Evolutionary conservation across 2,888 invertebrate genomes (phyloP).

Genomic region (Drosophila borborema): DNA sequence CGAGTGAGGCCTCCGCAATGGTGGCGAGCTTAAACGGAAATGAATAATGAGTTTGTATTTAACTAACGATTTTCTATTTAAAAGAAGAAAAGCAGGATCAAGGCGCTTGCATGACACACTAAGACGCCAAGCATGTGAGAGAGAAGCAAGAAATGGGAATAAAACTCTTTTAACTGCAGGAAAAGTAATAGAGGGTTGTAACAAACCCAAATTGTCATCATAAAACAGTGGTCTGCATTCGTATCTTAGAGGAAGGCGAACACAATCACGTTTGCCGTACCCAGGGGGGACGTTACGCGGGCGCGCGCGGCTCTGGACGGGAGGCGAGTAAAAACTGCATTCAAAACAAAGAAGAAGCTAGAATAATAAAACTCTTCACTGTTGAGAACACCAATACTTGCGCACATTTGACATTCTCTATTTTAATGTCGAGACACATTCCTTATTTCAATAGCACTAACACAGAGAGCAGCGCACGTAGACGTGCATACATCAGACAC

Average conservation of each 20-base stretch:
- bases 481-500: constrained; percentile 8
- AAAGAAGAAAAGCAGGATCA: constrained; percentile 16
- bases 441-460: constrained; percentile 54
- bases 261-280: constrained; percentile 44
- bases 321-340: constrained; percentile 45
- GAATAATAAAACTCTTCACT: constrained; percentile 57
- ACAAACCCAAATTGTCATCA: constrained; percentile 63
- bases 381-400: constrained; percentile 52
- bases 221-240: constrained; percentile 56
- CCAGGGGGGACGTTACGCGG: constrained; percentile 2
- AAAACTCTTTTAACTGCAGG: constrained; percentile 43
- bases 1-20: constrained; percentile 11
- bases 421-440: constrained; percentile 58
- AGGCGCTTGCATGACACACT: constrained; percentile 18
- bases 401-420: constrained; percentile 61
- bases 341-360: constrained; percentile 57
- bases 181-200: constrained; percentile 58
- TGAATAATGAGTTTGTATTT: constrained; percentile 7
- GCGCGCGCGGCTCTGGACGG: not conserved
- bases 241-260: constrained; percentile 48
- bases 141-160: constrained; percentile 13
- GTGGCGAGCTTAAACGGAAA: constrained; percentile 28
- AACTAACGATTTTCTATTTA: constrained; percentile 14
- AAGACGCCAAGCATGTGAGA: constrained; percentile 15
- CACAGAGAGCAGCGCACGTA: constrained; percentile 17